These are phyloP conservation scores for Cheirogaleus major DNA, from an alignment of 2,797 vertebrate species.

Conservation along the genomic window DNA sequence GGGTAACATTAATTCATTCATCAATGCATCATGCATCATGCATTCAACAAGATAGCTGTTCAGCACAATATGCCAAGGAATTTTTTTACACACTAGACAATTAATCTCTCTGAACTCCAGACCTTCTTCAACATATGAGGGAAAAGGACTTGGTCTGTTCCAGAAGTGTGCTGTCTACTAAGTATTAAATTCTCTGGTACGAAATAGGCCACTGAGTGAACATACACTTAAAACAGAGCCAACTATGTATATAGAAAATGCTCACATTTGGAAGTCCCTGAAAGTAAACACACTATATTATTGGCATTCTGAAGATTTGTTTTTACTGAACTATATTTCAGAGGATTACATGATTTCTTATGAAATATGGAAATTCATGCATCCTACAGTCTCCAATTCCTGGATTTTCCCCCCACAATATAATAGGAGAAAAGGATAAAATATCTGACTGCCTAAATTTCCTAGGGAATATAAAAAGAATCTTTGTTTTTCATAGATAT, in stretches of 20 bases:
- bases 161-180: neutral
- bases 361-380: conserved; percentile 53
- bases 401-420: conserved; percentile 5
- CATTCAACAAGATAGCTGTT: neutral
- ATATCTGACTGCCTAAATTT: conserved; percentile 31
- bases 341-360: conserved; percentile 41
- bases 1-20: neutral
- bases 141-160: neutral
- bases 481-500: conserved; percentile 55
- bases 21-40: too few relatives aligned
- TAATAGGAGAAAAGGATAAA: conserved; percentile 46
- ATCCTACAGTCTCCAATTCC: conserved; percentile 50
- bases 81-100: neutral
- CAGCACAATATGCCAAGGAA: neutral
- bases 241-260: neutral
- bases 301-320: conserved; percentile 28
- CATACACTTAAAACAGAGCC: neutral
- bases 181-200: neutral
- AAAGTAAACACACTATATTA: conserved; percentile 27
- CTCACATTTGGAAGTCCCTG: neutral
- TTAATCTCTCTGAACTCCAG: neutral
- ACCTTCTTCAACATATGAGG: neutral
- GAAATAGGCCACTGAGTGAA: neutral
- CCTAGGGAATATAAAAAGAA: conserved; percentile 24
- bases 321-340: conserved; percentile 26